Percentiles rank a stretch among this genome's conserved stretches.
Evolutionary conservation across 2,797 vertebrate species (phyloP).

Genomic region (Miichthys miiuy): DNA sequence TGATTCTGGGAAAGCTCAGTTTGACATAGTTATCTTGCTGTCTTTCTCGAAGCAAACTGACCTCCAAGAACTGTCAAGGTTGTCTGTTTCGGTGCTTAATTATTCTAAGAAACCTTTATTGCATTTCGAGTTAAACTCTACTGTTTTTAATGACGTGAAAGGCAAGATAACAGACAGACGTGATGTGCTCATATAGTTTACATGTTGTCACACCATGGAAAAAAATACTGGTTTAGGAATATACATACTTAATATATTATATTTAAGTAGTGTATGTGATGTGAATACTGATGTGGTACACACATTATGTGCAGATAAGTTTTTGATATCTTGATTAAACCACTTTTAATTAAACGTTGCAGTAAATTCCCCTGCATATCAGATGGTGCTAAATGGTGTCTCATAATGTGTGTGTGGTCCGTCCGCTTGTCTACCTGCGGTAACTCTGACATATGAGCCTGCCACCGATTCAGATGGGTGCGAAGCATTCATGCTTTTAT

Average conservation of each 20-base stretch:
- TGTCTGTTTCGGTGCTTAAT: background rate
- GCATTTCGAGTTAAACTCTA: background rate
- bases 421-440: slow-evolving; percentile 42
- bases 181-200: background rate
- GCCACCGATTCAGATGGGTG: slow-evolving; percentile 55
- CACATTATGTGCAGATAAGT: background rate
- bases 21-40: background rate
- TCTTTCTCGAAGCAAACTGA: slow-evolving; percentile 4
- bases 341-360: slow-evolving; percentile 38
- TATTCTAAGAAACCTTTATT: slow-evolving; percentile 13
- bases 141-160: background rate
- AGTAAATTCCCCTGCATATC: slow-evolving; percentile 29
- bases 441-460: slow-evolving; percentile 62
- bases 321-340: slow-evolving; percentile 42
- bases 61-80: slow-evolving; percentile 1
- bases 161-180: background rate
- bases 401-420: slow-evolving; percentile 34
- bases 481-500: slow-evolving; percentile 63
- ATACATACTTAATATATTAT: background rate
- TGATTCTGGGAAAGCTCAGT: background rate
- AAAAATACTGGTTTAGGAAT: background rate
- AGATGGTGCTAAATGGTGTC: slow-evolving; percentile 23
- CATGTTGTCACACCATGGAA: background rate
- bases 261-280: background rate
- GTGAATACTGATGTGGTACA: background rate